Evolutionary conservation across 2,113 vertebrate species (phyloP).

Genomic region (Merops nubicus): DNA sequence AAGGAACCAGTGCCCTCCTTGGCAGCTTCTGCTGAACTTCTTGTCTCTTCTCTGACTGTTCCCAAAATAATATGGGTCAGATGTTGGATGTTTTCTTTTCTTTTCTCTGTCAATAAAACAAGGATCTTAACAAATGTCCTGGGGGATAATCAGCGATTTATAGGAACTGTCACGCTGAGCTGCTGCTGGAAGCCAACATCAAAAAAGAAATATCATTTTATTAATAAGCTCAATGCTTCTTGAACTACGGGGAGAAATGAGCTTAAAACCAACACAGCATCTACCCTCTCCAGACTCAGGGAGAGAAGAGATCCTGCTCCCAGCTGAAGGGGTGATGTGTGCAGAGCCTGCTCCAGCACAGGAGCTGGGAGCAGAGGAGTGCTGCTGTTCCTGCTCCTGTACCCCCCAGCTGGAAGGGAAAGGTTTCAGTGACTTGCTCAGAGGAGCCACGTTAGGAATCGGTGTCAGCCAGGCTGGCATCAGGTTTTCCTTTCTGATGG

Average conservation of each 20-base stretch:
- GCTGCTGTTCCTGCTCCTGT: neutral
- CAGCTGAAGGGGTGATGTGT: neutral
- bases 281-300: neutral
- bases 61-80: constrained; percentile 11
- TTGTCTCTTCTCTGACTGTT: neutral
- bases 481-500: neutral
- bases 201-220: neutral
- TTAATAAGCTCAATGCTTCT: neutral
- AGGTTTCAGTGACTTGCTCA: neutral
- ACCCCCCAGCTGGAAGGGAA: neutral
- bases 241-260: neutral
- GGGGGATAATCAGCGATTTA: constrained; percentile 13
- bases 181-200: constrained; percentile 18
- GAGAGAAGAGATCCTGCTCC: neutral
- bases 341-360: neutral
- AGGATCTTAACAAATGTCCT: neutral
- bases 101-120: constrained; percentile 11
- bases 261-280: neutral
- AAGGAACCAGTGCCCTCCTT: neutral
- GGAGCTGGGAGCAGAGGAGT: neutral
- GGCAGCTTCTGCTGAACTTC: neutral
- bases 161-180: neutral
- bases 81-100: neutral
- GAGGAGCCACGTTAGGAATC: neutral
- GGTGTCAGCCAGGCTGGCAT: neutral